Evolutionary conservation across 2,888 invertebrate species (phyloP), one percentile per base, ranked within the genome.

Genomic region (Cordylochernes scorpioides): DNA sequence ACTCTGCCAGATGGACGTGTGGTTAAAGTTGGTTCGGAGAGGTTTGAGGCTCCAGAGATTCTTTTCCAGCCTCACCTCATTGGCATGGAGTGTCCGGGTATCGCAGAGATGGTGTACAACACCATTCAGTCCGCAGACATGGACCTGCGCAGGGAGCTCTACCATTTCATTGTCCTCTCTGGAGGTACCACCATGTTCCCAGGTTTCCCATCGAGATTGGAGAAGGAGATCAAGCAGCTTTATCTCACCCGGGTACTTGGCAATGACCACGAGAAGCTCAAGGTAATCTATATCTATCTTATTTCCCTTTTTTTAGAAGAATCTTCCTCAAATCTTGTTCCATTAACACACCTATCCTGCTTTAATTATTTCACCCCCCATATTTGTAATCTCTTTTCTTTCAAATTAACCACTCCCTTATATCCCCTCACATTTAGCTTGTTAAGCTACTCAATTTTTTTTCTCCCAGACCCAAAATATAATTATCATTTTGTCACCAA

Each of bases 161-260:
- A 94, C 61, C 94, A 91, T 57, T 88, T 94, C 53, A 97, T 97
- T 42, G 91, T 97, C 5, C 61, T 97, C 8, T 88, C 88, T 10
- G 97, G 97, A 1, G 97, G 97, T 34, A 86, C 88, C 38, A 97
- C 97, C 17, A 97, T 97, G 94, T 97, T 94, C 59, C 91, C 94
- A 2, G 97, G 97, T 21, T 65, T 97, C 33, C 91, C 91, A 2
- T 86, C 84, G 42, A 65, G 97, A 32, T 62, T 97, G 36, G 94
- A 97, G 60, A 61, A 91, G 28, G 97, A 97, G 63, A 77, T 97
- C 46, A 94, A 91, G 50, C 94, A 97, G 55, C 62, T 97, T 15
- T 94, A 94, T 58, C 60, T 97, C 33, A 86, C 94, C 54, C 58
- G 88, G 39, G 88, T 97, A 40, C 67, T 94, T 33, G 73, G 77